Conservation (phyloP, 2,888 invertebrate species). For the Epirrita christyi region DNA sequence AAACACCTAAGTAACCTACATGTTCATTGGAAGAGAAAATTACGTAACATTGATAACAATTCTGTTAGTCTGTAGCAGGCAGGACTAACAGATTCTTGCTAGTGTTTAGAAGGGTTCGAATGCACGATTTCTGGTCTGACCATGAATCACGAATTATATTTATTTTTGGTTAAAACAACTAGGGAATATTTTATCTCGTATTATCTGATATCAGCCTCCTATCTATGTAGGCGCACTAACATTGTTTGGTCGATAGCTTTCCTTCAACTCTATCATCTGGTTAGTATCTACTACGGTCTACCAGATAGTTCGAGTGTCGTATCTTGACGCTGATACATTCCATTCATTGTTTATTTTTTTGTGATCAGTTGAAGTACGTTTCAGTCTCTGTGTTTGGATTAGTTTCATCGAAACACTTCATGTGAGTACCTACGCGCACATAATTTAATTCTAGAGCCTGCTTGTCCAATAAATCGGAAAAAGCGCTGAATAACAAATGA, state of each 20-base stretch:
- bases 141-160: slow-evolving; percentile 1
- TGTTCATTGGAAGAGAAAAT: slow-evolving; percentile 61
- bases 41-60: slow-evolving; percentile 51
- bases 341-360: slow-evolving; percentile 32
- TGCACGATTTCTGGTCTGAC: not conserved
- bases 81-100: not conserved
- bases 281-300: slow-evolving; percentile 7
- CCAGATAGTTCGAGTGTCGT: slow-evolving; percentile 11
- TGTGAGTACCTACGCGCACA: slow-evolving; percentile 27
- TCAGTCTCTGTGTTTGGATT: slow-evolving; percentile 27
- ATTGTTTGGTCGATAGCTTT: slow-evolving; percentile 26
- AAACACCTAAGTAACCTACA: slow-evolving; percentile 68
- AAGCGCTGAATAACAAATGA: slow-evolving; percentile 14
- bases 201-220: slow-evolving; percentile 37
- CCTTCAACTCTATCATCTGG: slow-evolving; percentile 10
- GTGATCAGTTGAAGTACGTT: slow-evolving; percentile 24
- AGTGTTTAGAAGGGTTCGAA: not conserved
- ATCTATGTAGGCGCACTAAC: slow-evolving; percentile 23
- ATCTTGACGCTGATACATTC: slow-evolving; percentile 19
- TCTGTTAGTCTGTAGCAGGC: slow-evolving; percentile 13
- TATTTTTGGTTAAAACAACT: slow-evolving; percentile 22
- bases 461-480: slow-evolving; percentile 12
- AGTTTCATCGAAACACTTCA: slow-evolving; percentile 22
- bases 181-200: slow-evolving; percentile 31
- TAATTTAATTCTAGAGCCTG: slow-evolving; percentile 7